Evolutionary conservation across 2,797 vertebrate genomes (phyloP), one percentile per base, ranked within the genome.

Genomic region (Liparis tanakae): DNA sequence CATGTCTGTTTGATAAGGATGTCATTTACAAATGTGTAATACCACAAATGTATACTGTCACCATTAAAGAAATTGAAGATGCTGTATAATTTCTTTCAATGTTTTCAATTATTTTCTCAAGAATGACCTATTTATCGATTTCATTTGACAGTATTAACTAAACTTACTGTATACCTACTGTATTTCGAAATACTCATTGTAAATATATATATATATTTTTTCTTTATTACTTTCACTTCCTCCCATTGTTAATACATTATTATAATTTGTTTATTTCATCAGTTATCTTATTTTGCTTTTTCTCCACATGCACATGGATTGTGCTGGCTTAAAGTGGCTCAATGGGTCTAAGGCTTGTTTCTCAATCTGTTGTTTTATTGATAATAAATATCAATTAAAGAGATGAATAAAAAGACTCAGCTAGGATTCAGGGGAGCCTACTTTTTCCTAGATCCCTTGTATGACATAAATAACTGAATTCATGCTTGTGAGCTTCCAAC

Each of bases 381-480:
- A 53, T 53, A 13, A 53, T 53, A 13, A 6, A 53, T 59, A 14
- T 39, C 10, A 39, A 58, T 20, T 25, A 25, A 61, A 43, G n/a
- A 43, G 20, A 61, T 37, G 5, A 61, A 50, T 36, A 36, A 36
- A 64, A 50, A 15, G 0, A n/a, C 22, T 43, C 50, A n/a, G 44
- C 37, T 54, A 43, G 17, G 12, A 5, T 67, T 67, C 12, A 41
- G 8, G 55, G 50, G 22, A 41, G 10, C 30, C n/a, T 50, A 65
- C 59, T 55, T 65, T 72, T 69, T 50, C 41, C 34, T 17, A 48
- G 60, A 61, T 79, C 70, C 74, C 55, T 69, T 55, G 72, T 72
- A 55, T 56, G 3, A 70, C 63, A 68, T 30, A 71, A 61, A 56
- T 44, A 65, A 13, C 20, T 36, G 39, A 59, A 61, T 60, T 56